Base-by-base conservation (phyloP, 2,888 invertebrate species). In the Orgyia antiqua region DNA sequence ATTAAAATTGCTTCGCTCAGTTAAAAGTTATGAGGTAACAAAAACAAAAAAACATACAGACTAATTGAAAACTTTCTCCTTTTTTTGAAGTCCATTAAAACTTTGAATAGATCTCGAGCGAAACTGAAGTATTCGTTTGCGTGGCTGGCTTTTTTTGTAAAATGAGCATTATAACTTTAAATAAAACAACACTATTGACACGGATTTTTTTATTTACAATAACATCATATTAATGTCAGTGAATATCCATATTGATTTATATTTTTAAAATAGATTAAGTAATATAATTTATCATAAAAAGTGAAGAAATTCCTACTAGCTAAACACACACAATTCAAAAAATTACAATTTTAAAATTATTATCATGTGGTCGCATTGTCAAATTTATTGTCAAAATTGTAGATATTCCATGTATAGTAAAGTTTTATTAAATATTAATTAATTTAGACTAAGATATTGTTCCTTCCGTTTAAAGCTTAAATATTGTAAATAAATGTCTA, bases 201-300 rank as follows among this genome's bases (percentile, higher is more conserved):
- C 59, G 55, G 65, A 4, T 68, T 58, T 56, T 55, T 75, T 74
- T 77, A 75, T 78, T 77, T 76, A 73, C 71, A 77, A 53, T 73
- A 73, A 73, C 61, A 71, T 53, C 63, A 69, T 58, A 62, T 59
- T 68, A 66, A 60, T 48, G 54, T 68, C 56, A 61, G 58, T 55
- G 59, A 65, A 41, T 51, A 52, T 64, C 38, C 35, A 48, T 40
- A 27, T 38, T 33, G 42, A 35, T 45, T 45, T 46, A 45, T 28
- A 10, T 23, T 49, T 55, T 50, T 42, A 51, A 53, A 56, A 50
- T 50, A 50, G 43, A 42, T 45, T 33, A 10, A 45, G 40, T 29
- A 31, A 33, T 41, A 35, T 42, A 50, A 45, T 48, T 15, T 15
- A 49, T 48, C 45, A 44, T 49, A 49, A 51, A 47, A 59, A 43